Conservation (phyloP, 1,140 invertebrate species). For the Ostrea edulis region DNA sequence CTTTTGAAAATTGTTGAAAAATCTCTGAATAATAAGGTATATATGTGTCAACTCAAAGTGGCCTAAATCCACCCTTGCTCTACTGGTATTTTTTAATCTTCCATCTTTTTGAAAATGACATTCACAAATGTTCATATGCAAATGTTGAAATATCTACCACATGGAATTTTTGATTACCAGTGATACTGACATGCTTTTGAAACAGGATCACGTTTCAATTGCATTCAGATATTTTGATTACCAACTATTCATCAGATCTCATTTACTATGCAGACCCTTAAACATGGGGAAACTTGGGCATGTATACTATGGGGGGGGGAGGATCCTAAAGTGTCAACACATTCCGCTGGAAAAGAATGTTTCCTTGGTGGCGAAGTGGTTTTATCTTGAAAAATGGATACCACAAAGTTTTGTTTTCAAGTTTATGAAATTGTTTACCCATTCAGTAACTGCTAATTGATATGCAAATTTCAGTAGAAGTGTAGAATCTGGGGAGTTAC, state of each 20-base stretch:
- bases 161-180: neutral
- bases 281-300: neutral
- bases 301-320: neutral
- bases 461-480: neutral
- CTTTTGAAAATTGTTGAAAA: too few relatives aligned
- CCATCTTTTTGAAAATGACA: too few relatives aligned
- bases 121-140: too few relatives aligned
- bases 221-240: neutral
- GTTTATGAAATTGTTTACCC: neutral
- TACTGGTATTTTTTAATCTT: too few relatives aligned
- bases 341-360: neutral
- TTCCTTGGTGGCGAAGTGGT: neutral
- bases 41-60: too few relatives aligned
- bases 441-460: neutral
- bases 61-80: too few relatives aligned
- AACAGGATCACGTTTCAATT: neutral
- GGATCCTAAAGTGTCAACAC: neutral
- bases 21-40: too few relatives aligned
- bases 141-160: too few relatives aligned
- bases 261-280: neutral
- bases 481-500: neutral
- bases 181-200: neutral
- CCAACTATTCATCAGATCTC: neutral
- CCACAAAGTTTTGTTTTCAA: slow-evolving; percentile 14
- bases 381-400: neutral